Conservation (phyloP, 2,113 vertebrate species). For the Columbina picui region DNA sequence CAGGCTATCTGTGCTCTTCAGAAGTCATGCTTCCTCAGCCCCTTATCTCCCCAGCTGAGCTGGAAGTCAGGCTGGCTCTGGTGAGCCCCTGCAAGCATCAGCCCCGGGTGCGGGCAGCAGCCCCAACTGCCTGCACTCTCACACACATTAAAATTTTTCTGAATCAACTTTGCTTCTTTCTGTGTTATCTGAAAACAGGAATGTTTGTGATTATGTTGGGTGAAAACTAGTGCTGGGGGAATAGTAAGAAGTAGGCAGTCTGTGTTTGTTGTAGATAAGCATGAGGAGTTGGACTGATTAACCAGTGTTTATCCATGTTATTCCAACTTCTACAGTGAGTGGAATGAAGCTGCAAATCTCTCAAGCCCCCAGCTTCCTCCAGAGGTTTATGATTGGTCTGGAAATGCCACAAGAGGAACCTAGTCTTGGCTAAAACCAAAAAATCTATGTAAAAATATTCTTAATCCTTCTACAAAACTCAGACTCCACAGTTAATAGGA, state of each 20-base stretch:
- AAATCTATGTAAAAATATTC: not conserved
- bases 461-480: not conserved
- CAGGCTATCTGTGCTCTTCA: not conserved
- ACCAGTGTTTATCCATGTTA: constrained; percentile 30
- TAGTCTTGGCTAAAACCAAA: not conserved
- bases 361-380: not conserved
- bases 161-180: not conserved
- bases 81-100: not conserved
- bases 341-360: constrained; percentile 13
- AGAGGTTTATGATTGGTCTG: constrained; percentile 4
- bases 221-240: not conserved
- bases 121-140: not conserved
- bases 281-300: not conserved
- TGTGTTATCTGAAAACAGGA: constrained; percentile 20
- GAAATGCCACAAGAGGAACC: not conserved
- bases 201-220: constrained; percentile 42
- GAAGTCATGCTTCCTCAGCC: not conserved
- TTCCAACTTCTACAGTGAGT: constrained; percentile 13
- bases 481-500: not conserved
- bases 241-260: constrained; percentile 9
- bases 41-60: not conserved
- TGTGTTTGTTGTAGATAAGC: constrained; percentile 34
- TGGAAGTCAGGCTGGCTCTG: not conserved
- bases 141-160: not conserved
- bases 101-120: not conserved